Evolutionary conservation across 30 jellyfish, hydroid and myxozoan genomes (phyloP), one percentile per base, ranked within the genome.

Genomic region (Turritopsis dohrnii): DNA sequence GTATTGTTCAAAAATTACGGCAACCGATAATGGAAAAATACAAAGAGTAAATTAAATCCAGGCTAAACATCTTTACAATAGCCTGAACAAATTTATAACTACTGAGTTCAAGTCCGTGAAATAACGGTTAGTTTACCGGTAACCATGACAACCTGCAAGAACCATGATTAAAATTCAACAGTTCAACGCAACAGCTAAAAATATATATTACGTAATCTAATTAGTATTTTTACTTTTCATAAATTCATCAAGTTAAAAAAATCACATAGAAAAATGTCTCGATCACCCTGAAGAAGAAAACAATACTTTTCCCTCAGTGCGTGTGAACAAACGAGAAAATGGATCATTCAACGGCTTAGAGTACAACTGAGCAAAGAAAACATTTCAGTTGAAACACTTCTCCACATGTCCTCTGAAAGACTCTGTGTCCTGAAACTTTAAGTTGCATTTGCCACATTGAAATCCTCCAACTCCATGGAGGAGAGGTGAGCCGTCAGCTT

Each of bases 331-430:
- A n/a, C n/a, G n/a, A n/a, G n/a, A n/a, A n/a, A n/a, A n/a, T n/a
- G n/a, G n/a, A n/a, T n/a, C n/a, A n/a, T n/a, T n/a, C n/a, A n/a
- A n/a, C n/a, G n/a, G n/a, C n/a, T n/a, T n/a, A n/a, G n/a, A n/a
- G n/a, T n/a, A n/a, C n/a, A n/a, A n/a, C n/a, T n/a, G n/a, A n/a
- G n/a, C n/a, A n/a, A n/a, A 41, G 60, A 41, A 13, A 41, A 41
- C 72, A 19, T 77, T 25, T 72, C 29, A 52, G 60, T 82, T 82
- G 71, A 94, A 94, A 84, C 99, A 94, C 81, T 85, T 94, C 81
- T 94, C 99, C n/a, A 87, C 96, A 73, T 94, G 99, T 1, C 94
- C 82, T 41, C 97, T 73, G 85, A 94, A 94, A 0, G 99, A 81
- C 26, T 94, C 99, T 18, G 95, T 88, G 52, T 86, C 97, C 41